Percentiles rank a stretch among this genome's conserved stretches.
phyloP scores from a whole-genome alignment of 2,888 invertebrate species.

The Zonitis immaculata region DNA sequence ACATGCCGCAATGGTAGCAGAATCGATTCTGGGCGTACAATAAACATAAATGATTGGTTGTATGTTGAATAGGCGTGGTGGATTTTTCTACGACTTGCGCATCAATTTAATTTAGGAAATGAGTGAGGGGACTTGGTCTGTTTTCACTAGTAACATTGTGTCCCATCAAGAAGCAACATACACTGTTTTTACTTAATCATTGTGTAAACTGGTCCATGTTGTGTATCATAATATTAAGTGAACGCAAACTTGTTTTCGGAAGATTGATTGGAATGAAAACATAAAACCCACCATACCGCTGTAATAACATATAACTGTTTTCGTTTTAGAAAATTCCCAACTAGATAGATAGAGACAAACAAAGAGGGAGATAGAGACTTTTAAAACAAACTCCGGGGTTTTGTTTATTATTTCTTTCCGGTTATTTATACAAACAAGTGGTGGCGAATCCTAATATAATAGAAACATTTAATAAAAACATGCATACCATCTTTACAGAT shows the following conservation, averaged over 20 bases:
- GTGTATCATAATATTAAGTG: slow-evolving; percentile 74
- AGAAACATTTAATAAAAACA: slow-evolving; percentile 45
- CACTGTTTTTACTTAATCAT: slow-evolving; percentile 57
- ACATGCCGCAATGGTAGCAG: slow-evolving; percentile 22
- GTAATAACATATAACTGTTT: slow-evolving; percentile 42
- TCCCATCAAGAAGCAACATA: slow-evolving; percentile 52
- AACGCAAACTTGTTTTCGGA: slow-evolving; percentile 60
- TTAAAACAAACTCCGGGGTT: slow-evolving; percentile 24
- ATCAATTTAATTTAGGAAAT: slow-evolving; percentile 20
- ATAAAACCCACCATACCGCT: slow-evolving; percentile 67
- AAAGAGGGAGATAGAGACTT: too few species aligned
- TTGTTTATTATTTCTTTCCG: slow-evolving; percentile 40
- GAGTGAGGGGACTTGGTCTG: slow-evolving; percentile 33
- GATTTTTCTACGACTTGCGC: slow-evolving; percentile 27
- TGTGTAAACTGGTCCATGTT: slow-evolving; percentile 79
- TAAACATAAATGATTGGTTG: slow-evolving; percentile 27
- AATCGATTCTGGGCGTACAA: slow-evolving; percentile 32
- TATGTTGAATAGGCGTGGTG: slow-evolving; percentile 25
- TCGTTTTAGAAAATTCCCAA: slow-evolving; percentile 40
- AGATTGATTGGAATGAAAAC: slow-evolving; percentile 51
- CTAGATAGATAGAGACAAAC: slow-evolving; percentile 13
- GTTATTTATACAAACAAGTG: slow-evolving; percentile 37
- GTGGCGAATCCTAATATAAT: slow-evolving; percentile 14
- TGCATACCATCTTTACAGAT: slow-evolving; percentile 90
- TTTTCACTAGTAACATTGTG: slow-evolving; percentile 53